Evolutionary conservation across 2,888 invertebrate genomes (phyloP), one percentile per base, ranked within the genome.

Genomic region (Ochropacha duplaris): DNA sequence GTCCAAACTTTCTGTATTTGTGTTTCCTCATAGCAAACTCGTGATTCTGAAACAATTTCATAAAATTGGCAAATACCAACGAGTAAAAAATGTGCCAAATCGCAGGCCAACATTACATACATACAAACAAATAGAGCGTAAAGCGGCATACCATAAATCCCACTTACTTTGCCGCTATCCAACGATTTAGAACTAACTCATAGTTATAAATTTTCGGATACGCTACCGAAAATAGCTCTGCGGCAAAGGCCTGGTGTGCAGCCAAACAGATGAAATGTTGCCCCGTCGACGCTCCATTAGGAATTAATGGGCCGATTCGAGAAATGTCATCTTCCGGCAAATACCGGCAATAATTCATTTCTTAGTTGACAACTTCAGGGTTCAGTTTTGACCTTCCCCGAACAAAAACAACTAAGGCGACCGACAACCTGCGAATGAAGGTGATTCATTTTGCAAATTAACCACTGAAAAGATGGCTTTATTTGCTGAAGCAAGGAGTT

Each of bases 231-330:
- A 90, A 91, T 88, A 89, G 87, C 86, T 84, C 78, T 87, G 87
- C 80, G 86, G 87, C 76, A 68, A 78, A 76, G 72, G 81, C 71
- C 87, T 88, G 88, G 87, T 87, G 83, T 83, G 81, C 83, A 86
- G 89, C 88, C 91, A 90, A 91, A 90, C 88, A 90, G 87, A 91
- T 90, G 90, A 91, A 89, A 90, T 90, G 91, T 90, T 78, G 85
- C 85, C 80, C 72, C 70, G 83, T 80, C 84, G 83, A 70, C 85
- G 90, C 81, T 84, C 90, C 90, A 90, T 91, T 90, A 91, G 84
- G 89, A 91, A 90, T 91, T 88, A 91, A 91, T 90, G 91, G 89
- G 79, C 87, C 90, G 90, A 88, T 88, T 86, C 88, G 74, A 88
- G 88, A 87, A 90, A 90, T 90, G 91, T 88, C 91, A 89, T 90